These are phyloP conservation scores for Ammodytes marinus DNA, from an alignment of 2,113 vertebrate species.

Conservation along the genomic window DNA sequence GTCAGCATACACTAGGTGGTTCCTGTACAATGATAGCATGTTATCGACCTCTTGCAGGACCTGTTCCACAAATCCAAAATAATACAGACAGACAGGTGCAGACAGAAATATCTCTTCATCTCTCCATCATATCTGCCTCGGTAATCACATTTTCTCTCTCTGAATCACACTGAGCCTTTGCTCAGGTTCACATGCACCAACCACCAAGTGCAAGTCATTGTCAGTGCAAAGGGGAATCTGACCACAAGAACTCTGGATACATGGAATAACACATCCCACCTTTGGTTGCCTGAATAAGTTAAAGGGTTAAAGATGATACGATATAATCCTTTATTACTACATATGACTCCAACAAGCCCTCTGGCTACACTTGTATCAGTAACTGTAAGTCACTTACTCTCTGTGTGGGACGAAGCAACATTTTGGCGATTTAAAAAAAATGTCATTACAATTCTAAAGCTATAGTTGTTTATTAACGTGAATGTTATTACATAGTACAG, in stretches of 20 bases:
- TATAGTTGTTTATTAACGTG: neutral
- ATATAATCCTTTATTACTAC: neutral
- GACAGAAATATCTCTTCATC: constrained; percentile 28
- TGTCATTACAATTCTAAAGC: neutral
- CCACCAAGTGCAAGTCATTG: neutral
- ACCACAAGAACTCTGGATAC: neutral
- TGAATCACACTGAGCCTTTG: neutral
- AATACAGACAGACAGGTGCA: neutral
- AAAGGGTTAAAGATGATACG: constrained; percentile 8
- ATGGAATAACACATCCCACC: neutral
- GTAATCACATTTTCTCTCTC: constrained; percentile 2
- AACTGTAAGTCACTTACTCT: neutral
- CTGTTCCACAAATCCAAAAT: constrained; percentile 8
- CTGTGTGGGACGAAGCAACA: neutral
- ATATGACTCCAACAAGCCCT: neutral
- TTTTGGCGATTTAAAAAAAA: neutral
- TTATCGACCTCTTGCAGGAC: neutral
- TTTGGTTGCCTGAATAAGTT: neutral
- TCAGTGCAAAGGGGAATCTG: neutral
- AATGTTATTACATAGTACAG: neutral
- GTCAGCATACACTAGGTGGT: neutral
- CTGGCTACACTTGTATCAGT: neutral
- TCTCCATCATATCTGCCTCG: neutral
- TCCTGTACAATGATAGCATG: neutral
- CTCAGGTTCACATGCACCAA: neutral